Conservation (phyloP, 2,888 invertebrate genomes). For the Pardosa pseudoannulata region DNA sequence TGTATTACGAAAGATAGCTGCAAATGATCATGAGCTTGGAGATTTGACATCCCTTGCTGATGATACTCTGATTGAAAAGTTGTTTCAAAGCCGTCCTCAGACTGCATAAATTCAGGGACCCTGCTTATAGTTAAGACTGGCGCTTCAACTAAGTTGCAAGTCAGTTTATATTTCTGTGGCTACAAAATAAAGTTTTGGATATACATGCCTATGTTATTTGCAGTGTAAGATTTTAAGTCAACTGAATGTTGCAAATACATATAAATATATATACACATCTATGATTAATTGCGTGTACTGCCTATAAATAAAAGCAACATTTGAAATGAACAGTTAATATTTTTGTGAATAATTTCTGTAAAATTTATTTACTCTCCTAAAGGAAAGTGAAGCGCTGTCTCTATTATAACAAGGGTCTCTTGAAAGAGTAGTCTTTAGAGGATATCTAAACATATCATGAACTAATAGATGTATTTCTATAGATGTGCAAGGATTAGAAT, state of each 20-base stretch:
- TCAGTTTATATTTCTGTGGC: neutral
- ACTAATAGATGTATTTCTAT: conserved; percentile 23
- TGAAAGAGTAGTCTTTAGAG: neutral
- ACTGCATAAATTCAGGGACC: conserved; percentile 17
- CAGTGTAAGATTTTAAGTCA: neutral
- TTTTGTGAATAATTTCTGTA: neutral
- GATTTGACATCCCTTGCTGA: conserved; percentile 97
- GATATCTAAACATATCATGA: conserved; percentile 57
- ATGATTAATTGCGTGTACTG: too few species aligned
- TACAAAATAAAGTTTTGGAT: neutral
- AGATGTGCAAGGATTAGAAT: conserved; percentile 4
- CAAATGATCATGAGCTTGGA: conserved; percentile 92
- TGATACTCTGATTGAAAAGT: conserved; percentile 87
- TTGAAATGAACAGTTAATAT: neutral
- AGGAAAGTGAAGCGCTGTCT: conserved; percentile 3
- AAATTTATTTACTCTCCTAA: neutral
- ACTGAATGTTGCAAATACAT: too few species aligned
- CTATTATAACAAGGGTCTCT: conserved; percentile 23
- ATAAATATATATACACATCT: too few species aligned
- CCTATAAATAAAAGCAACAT: neutral
- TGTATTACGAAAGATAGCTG: conserved; percentile 93
- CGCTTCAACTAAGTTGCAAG: neutral
- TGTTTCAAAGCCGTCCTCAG: conserved; percentile 80
- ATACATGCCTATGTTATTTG: neutral
- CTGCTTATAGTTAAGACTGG: conserved; percentile 6